Evolutionary conservation across 2,888 invertebrate genomes (phyloP).

Genomic region (Ischnura elegans): DNA sequence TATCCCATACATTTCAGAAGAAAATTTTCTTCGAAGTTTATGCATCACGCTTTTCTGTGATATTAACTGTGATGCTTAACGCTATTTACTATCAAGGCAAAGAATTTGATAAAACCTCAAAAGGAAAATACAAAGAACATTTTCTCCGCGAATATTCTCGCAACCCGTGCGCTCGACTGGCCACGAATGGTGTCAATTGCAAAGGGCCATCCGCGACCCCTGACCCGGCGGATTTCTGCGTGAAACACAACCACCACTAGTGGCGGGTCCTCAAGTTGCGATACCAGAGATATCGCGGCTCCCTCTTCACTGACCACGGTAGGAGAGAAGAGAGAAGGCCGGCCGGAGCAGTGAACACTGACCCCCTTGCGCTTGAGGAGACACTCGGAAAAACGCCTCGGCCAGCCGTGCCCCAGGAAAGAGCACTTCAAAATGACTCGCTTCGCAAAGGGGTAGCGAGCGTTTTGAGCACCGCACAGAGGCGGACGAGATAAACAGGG

Average conservation of each 20-base stretch:
- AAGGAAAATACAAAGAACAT: too few species aligned
- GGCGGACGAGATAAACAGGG: too few species aligned
- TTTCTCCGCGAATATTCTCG: too few species aligned
- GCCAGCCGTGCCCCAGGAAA: neutral
- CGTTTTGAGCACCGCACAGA: neutral
- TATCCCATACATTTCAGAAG: too few species aligned
- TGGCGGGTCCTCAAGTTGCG: neutral
- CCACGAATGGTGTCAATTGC: neutral
- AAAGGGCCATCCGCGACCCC: neutral
- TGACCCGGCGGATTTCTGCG: neutral
- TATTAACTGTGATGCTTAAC: too few species aligned
- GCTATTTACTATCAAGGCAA: too few species aligned
- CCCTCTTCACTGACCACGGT: neutral
- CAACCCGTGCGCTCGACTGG: neutral
- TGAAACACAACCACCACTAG: neutral
- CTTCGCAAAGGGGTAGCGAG: neutral
- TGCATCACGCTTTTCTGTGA: too few species aligned
- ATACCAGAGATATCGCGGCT: neutral
- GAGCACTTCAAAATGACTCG: neutral
- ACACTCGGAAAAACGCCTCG: conserved; percentile 1
- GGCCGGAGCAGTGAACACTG: neutral
- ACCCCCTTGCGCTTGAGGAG: neutral
- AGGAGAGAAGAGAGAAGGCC: too few species aligned
- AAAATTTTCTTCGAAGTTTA: too few species aligned
- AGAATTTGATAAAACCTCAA: too few species aligned